Evolutionary conservation across 2,888 invertebrate species (phyloP).

Genomic region (Aproaerema taeniolella): DNA sequence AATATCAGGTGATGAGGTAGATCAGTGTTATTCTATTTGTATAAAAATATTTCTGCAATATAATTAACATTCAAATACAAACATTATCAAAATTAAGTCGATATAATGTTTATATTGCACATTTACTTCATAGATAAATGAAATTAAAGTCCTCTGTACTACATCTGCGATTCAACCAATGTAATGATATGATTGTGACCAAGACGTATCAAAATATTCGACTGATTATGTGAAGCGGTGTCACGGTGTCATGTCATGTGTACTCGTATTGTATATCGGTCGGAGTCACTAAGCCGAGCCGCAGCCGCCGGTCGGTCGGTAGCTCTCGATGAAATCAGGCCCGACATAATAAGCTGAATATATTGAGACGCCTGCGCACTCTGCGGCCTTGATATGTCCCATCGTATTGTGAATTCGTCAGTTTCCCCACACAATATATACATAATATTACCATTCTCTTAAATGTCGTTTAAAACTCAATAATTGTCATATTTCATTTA

Average conservation of each 20-base stretch:
- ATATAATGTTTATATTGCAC: conserved; percentile 67
- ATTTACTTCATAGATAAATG: conserved; percentile 36
- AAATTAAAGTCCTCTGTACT: conserved; percentile 28
- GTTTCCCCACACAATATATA: conserved; percentile 38
- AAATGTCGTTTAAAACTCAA: conserved; percentile 42
- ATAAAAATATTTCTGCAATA: conserved; percentile 77
- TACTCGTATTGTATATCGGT: too few species aligned
- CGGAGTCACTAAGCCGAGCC: too few species aligned
- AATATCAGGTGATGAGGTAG: conserved; percentile 62
- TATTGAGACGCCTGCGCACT: conserved; percentile 21
- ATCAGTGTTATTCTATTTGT: conserved; percentile 63
- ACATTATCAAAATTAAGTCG: conserved; percentile 70
- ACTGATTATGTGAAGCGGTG: conserved; percentile 16
- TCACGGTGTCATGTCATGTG: too few species aligned
- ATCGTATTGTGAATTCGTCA: conserved; percentile 38
- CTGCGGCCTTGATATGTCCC: conserved; percentile 51
- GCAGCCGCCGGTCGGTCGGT: not conserved
- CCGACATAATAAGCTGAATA: too few species aligned
- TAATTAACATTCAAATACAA: conserved; percentile 74
- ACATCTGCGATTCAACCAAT: conserved; percentile 34
- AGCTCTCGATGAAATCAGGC: too few species aligned
- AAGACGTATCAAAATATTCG: conserved; percentile 30
- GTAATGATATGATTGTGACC: conserved; percentile 38
- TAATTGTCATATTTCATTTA: conserved; percentile 50
- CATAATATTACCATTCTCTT: conserved; percentile 45